phyloP scores from a whole-genome alignment of 2,797 vertebrate species.

The Oryzias sinensis region DNA sequence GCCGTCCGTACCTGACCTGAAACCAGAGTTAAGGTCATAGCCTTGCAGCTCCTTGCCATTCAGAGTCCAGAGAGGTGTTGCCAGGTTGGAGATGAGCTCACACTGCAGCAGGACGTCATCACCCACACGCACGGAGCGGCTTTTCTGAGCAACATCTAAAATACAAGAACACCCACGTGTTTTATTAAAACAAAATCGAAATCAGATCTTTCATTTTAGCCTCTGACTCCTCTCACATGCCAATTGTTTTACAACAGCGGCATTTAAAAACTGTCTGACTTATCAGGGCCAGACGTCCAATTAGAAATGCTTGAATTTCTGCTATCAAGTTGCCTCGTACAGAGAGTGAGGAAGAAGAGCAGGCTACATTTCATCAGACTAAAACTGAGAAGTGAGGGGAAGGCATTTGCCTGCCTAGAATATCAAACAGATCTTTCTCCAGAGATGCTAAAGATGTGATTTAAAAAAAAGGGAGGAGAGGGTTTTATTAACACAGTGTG shows the following conservation, averaged over 20 bases:
- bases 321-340: constrained; percentile 15
- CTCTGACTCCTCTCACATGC: constrained; percentile 12
- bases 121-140: constrained; percentile 83
- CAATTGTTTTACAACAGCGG: constrained; percentile 14
- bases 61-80: constrained; percentile 85
- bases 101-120: constrained; percentile 93
- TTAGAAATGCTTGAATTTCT: constrained; percentile 26
- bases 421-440: constrained; percentile 69
- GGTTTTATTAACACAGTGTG: constrained; percentile 49
- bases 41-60: constrained; percentile 74
- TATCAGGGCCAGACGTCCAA: constrained; percentile 22
- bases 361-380: constrained; percentile 51
- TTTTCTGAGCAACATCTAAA: constrained; percentile 67
- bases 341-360: constrained; percentile 20
- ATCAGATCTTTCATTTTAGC: constrained; percentile 1
- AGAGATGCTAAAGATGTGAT: constrained; percentile 68
- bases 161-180: constrained; percentile 4
- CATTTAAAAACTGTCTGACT: constrained; percentile 19
- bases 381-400: constrained; percentile 48
- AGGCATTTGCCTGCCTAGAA: constrained; percentile 61
- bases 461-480: constrained; percentile 58
- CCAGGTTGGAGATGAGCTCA: constrained; percentile 91
- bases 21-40: constrained; percentile 76
- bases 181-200: neutral
- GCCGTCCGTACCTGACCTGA: constrained; percentile 86